phyloP scores from a whole-genome alignment of 2,797 vertebrate species.

The Phalloptychus januarius region DNA sequence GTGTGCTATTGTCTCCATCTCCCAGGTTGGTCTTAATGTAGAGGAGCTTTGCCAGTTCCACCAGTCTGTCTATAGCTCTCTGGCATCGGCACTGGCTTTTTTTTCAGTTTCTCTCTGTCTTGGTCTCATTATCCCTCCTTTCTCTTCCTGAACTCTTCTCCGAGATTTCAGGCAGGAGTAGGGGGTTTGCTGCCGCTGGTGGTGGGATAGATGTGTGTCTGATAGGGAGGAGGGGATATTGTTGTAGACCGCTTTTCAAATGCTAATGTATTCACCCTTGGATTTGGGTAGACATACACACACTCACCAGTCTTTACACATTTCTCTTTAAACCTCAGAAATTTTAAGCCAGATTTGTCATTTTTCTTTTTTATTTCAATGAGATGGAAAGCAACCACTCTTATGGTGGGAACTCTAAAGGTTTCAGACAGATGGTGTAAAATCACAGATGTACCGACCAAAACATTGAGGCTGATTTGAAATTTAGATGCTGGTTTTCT shows the following conservation, averaged over 20 bases:
- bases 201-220: slow-evolving; percentile 56
- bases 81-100: slow-evolving; percentile 56
- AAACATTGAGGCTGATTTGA: background rate
- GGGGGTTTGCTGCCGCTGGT: slow-evolving; percentile 38
- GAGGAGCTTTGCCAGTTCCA: slow-evolving; percentile 61
- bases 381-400: slow-evolving; percentile 36
- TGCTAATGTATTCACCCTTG: slow-evolving; percentile 71
- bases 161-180: slow-evolving; percentile 49
- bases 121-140: slow-evolving; percentile 65
- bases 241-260: slow-evolving; percentile 71
- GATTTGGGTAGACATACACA: slow-evolving; percentile 45
- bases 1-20: slow-evolving; percentile 56
- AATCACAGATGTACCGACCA: background rate
- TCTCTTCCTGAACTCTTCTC: slow-evolving; percentile 55
- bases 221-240: slow-evolving; percentile 60
- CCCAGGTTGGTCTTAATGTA: slow-evolving; percentile 64
- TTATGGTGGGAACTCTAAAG: slow-evolving; percentile 27
- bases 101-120: slow-evolving; percentile 56
- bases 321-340: slow-evolving; percentile 39
- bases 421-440: slow-evolving; percentile 15
- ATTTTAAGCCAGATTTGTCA: slow-evolving; percentile 45
- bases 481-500: background rate
- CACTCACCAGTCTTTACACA: slow-evolving; percentile 36
- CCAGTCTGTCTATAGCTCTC: slow-evolving; percentile 56
- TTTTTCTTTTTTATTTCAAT: slow-evolving; percentile 46